Evolutionary conservation across 2,888 invertebrate genomes (phyloP).

Genomic region (Cosmia pyralina): DNA sequence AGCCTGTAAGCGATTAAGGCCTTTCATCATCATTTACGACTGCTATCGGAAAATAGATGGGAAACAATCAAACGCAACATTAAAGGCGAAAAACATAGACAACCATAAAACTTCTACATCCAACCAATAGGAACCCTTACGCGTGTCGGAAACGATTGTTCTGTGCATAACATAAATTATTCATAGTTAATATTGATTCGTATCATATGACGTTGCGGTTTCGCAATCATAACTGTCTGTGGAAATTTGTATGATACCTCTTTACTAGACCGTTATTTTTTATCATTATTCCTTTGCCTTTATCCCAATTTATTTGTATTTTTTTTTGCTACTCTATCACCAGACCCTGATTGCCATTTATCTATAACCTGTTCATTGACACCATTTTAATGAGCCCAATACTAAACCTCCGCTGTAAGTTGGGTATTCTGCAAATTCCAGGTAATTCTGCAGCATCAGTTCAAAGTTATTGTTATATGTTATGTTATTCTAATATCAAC

Average conservation of each 20-base stretch:
- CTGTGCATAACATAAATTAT: conserved; percentile 67
- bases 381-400: no score
- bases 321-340: no score
- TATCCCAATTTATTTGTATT: no score
- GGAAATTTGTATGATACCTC: not conserved
- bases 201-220: conserved; percentile 35
- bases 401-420: no score
- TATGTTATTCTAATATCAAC: no score
- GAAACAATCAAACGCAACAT: not conserved
- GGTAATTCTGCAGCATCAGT: no score
- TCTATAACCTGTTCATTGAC: no score
- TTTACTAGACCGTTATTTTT: conserved; percentile 6
- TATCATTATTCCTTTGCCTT: no score
- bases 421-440: no score
- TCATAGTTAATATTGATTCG: conserved; percentile 67
- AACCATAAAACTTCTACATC: conserved; percentile 9
- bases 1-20: not conserved
- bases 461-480: no score
- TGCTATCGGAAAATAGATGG: not conserved
- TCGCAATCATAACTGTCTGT: conserved; percentile 31
- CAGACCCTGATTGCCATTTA: no score
- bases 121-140: conserved; percentile 38
- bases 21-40: not conserved
- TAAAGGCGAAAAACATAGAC: not conserved
- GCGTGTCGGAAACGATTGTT: conserved; percentile 60